Evolutionary conservation across 2,113 vertebrate genomes (phyloP).

Genomic region (Electrona antarctica): DNA sequence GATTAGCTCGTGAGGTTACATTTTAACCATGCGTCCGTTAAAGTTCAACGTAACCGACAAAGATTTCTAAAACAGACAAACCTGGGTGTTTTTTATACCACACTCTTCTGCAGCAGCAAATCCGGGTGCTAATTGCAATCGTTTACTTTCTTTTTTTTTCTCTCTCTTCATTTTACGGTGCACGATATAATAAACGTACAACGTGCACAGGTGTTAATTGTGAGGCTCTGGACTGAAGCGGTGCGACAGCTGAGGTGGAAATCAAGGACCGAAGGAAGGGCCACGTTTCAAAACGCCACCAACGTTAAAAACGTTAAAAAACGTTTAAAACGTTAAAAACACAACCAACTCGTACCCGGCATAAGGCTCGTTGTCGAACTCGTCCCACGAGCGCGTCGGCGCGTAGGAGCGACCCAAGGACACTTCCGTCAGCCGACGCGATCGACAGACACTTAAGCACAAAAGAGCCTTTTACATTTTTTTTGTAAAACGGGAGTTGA

Average conservation of each 20-base stretch:
- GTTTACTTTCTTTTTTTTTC: neutral
- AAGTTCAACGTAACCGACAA: neutral
- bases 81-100: neutral
- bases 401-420: too few species aligned
- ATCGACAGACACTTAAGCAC: too few species aligned
- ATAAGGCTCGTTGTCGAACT: neutral
- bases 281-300: constrained; percentile 32
- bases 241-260: constrained; percentile 22
- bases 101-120: neutral
- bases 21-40: neutral
- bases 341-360: constrained; percentile 18
- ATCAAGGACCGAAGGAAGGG: constrained; percentile 42
- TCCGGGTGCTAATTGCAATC: neutral
- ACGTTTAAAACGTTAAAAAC: constrained; percentile 17
- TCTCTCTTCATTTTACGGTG: neutral
- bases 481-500: too few species aligned
- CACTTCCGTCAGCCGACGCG: too few species aligned
- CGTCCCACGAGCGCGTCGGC: too few species aligned
- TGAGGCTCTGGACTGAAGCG: constrained; percentile 17
- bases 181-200: neutral
- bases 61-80: neutral
- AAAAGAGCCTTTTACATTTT: too few species aligned
- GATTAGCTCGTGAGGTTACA: neutral
- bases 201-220: neutral
- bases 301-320: constrained; percentile 7